Base-by-base conservation (phyloP, 92 coral and sea anemone genomes). In the Porites rus region DNA sequence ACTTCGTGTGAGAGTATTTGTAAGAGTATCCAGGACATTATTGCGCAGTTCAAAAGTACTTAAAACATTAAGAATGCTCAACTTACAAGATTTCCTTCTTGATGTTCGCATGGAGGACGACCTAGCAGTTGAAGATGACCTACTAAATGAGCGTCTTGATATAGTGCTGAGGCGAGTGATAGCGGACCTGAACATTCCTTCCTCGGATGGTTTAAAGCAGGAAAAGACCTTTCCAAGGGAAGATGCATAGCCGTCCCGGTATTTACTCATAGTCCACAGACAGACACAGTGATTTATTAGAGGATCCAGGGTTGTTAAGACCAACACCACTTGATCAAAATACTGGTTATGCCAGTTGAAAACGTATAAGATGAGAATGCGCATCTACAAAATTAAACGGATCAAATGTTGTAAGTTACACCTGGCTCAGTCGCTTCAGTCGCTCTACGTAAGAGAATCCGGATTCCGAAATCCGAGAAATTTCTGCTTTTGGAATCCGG, bases 221-320 rank as follows among this genome's bases (percentile, higher is more conserved):
- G 95, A 82, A 62, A 92, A 88, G 17, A 94, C 78, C 69, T 94
- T 91, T 60, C 91, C 91, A 61, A 94, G 84, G 51, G 98, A 88
- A 59, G 88, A 84, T 8, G 91, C 93, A 64, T 94, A 94, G 22
- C 98, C 98, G 65, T 94, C 98, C 50, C 98, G 92, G 74, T 94
- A 94, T 75, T 92, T 94, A 21, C 95, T 72, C 98, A 94, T 94
- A 25, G 93, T 91, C 98, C 95, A 92, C 51, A 94, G 84, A 25
- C 96, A 94, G 43, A 94, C 98, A 13, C 92, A 92, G 87, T 94
- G 98, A 86, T 94, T 94, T 51, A 94, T 94, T 10, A 94, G 91
- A 22, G 98, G 98, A 86, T 94, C 98, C 66, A 94, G 75, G 2
- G 96, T 90, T 13, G 94, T 92, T 60, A 94, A 88, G 3, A 94